Conservation (phyloP, 1,140 invertebrate genomes). For the Medauroidea extradentata region DNA sequence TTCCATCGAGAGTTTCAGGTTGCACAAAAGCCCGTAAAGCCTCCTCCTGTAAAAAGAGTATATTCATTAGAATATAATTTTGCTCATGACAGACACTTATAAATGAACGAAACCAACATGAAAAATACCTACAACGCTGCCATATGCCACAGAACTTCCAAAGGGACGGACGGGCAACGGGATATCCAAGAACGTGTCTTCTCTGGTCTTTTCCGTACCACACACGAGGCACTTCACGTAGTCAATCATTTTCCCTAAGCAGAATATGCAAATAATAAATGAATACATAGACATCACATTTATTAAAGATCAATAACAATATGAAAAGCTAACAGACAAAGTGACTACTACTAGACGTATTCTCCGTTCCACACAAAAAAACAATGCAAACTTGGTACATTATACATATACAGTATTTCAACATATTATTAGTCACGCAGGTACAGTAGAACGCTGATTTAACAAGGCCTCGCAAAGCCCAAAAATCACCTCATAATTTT, state of each 20-base stretch:
- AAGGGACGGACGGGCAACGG: slow-evolving; percentile 83
- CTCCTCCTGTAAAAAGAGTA: slow-evolving; percentile 57
- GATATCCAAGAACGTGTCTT: slow-evolving; percentile 85
- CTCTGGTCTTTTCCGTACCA: slow-evolving; percentile 74
- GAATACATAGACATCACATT: no score
- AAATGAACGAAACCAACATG: not conserved
- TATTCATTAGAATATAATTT: not conserved
- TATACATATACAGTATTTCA: no score
- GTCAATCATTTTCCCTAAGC: slow-evolving; percentile 81
- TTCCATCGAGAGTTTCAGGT: slow-evolving; percentile 79
- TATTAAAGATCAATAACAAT: no score
- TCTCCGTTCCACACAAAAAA: no score
- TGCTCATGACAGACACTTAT: not conserved
- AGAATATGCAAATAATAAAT: no score
- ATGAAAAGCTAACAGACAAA: no score
- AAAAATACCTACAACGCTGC: slow-evolving; percentile 26
- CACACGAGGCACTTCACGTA: slow-evolving; percentile 91
- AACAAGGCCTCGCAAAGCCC: no score
- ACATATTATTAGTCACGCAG: no score
- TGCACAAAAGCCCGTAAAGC: slow-evolving; percentile 81
- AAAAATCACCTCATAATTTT: no score
- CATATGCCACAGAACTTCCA: slow-evolving; percentile 71
- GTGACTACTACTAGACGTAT: no score
- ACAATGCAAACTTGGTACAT: no score
- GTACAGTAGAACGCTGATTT: no score